Percentiles rank a stretch among this genome's conserved stretches.
Evolutionary conservation across 2,113 vertebrate species (phyloP).

Genomic region (Bubo scandiacus): DNA sequence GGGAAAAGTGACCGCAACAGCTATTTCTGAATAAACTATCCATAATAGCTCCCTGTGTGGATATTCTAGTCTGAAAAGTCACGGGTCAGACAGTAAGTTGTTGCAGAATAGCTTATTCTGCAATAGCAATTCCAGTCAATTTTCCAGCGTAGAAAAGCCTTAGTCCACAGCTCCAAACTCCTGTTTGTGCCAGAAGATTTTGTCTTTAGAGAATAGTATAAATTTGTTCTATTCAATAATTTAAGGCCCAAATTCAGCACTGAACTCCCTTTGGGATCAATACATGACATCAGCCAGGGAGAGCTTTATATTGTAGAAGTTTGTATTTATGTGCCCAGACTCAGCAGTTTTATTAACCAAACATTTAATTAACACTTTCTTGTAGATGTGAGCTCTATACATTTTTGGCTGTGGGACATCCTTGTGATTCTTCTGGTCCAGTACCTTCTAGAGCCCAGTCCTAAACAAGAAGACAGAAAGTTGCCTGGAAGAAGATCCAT

Average conservation of each 20-base stretch:
- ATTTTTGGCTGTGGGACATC: neutral
- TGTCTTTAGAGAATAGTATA: neutral
- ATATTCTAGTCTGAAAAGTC: slow-evolving; percentile 6
- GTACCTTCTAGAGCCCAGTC: neutral
- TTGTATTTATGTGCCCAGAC: neutral
- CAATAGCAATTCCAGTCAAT: slow-evolving; percentile 27
- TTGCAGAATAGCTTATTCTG: slow-evolving; percentile 30
- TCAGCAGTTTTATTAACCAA: neutral
- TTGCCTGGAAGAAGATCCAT: neutral
- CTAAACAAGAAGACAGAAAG: neutral
- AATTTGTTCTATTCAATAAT: slow-evolving; percentile 2
- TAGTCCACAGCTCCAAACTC: neutral
- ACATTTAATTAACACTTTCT: neutral
- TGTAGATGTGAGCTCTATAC: neutral
- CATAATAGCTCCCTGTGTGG: slow-evolving; percentile 8
- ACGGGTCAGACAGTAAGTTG: neutral
- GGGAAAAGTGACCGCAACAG: neutral
- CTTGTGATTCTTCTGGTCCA: neutral
- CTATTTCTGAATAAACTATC: neutral
- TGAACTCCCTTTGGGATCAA: neutral
- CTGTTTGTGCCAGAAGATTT: slow-evolving; percentile 6
- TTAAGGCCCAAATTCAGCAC: neutral
- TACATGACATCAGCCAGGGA: neutral
- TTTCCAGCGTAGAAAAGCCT: slow-evolving; percentile 4
- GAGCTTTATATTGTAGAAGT: neutral